Conservation (phyloP, 2,797 vertebrate genomes). For the Eulemur albifrons region DNA sequence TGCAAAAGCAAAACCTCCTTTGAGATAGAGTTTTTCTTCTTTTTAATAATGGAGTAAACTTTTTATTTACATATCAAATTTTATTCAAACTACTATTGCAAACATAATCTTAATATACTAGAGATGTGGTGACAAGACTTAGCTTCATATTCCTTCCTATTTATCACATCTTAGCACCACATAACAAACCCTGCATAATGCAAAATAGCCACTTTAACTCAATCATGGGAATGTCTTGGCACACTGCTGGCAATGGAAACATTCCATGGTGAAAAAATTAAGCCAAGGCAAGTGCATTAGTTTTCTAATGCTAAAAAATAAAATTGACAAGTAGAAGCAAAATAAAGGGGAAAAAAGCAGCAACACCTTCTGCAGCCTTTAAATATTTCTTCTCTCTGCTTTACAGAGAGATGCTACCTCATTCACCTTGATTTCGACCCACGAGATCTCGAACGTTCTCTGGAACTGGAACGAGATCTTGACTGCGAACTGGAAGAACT, state of each 20-base stretch:
- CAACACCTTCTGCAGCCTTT: conserved; percentile 80
- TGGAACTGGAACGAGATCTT: conserved; percentile 96
- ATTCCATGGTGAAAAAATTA: conserved; percentile 79
- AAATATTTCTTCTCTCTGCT: conserved; percentile 88
- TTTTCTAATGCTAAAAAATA: conserved; percentile 73
- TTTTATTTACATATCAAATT: neutral
- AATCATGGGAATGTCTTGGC: conserved; percentile 75
- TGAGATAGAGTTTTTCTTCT: neutral
- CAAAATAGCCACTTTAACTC: conserved; percentile 55
- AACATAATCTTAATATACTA: conserved; percentile 9
- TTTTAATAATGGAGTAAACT: neutral
- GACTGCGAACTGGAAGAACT: conserved; percentile 98
- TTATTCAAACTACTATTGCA: neutral
- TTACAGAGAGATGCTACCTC: conserved; percentile 95
- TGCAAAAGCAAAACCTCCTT: conserved; percentile 27
- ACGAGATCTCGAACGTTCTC: conserved; percentile 88
- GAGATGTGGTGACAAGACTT: neutral
- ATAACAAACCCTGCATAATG: conserved; percentile 53
- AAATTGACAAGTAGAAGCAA: conserved; percentile 68
- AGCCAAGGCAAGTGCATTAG: conserved; percentile 73
- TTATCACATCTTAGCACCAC: neutral
- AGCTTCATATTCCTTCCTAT: neutral
- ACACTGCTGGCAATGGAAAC: conserved; percentile 72
- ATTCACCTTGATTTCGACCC: conserved; percentile 99
- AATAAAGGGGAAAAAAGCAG: conserved; percentile 61